Evolutionary conservation across 2,797 vertebrate species (phyloP), one percentile per base, ranked within the genome.

Genomic region (Enteromius viviparus): DNA sequence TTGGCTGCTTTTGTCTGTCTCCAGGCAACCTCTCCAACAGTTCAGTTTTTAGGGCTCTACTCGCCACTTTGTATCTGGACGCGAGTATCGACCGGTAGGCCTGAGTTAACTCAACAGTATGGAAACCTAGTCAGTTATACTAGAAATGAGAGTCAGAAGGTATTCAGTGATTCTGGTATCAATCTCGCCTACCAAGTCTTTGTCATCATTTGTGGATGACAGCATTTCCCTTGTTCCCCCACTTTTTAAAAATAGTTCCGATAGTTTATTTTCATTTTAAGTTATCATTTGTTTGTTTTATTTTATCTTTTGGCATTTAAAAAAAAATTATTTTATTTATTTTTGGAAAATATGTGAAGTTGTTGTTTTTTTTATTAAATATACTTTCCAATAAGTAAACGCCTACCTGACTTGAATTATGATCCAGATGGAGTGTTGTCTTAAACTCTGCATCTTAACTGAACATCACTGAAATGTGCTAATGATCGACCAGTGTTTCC

Each of bases 1-100:
- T 89, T 86, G 71, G 42, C 76, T 80, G 82, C 87, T 80, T 85
- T 88, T 88, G 85, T 87, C 55, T 4, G 84, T 88, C 80, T 87
- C 87, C 82, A 80, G 85, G 87, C 87, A 88, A 88, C 87, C 84
- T 76, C 81, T 87, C 58, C 9, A 76, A 37, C 85, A 87, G 82
- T 88, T 88, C 84, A 76, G 78, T 77, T 84, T 77, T 70, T 29
- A 75, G 71, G 65, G 64, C 83, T 60, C 26, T 21, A 47, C 64
- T 76, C 78, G 45, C 75, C 78, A 84, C 87, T 84, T 42, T 62
- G 55, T 85, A 76, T 82, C 76, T 76, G 70, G 82, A 85, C 10
- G 11, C 14, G 40, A 82, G 70, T 51, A 80, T 64, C 17, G 55
- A 65, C 84, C 19, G 10, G 45, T 26, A 71, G 42, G 6, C 51